A percentile compares a stretch with the other conserved stretches of the same genome.
Evolutionary conservation across 2,113 vertebrate species (phyloP).

Genomic region (Gracilinanus agilis): DNA sequence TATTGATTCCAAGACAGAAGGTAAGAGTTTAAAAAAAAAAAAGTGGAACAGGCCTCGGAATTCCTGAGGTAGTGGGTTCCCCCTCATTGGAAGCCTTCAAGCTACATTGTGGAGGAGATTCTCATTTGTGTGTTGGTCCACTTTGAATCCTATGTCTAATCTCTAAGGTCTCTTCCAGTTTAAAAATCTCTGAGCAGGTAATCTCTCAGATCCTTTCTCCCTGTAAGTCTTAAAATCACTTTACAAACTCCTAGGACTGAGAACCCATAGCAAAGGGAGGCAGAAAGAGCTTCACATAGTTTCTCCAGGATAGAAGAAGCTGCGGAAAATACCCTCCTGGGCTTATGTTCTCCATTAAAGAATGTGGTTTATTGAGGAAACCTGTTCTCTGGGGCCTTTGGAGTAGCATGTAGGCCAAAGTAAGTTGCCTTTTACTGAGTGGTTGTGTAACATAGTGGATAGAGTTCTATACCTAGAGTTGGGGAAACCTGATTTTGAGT

Average conservation of each 20-base stretch:
- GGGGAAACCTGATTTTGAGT: no score
- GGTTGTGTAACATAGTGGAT: no score
- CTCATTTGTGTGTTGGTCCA: background rate
- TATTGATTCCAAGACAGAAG: no score
- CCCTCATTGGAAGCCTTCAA: background rate
- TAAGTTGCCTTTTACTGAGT: no score
- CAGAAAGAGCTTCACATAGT: background rate
- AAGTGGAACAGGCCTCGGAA: background rate
- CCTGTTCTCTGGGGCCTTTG: no score
- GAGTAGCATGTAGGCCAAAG: no score
- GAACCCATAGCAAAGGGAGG: background rate
- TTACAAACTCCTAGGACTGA: background rate
- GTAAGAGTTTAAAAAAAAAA: no score
- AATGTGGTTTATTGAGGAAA: no score
- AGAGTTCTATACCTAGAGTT: no score
- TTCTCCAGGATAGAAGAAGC: background rate
- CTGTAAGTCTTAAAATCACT: background rate
- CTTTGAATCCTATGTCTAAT: background rate
- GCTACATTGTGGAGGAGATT: background rate
- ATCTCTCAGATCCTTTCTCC: no score
- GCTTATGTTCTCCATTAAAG: background rate
- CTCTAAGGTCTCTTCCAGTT: background rate
- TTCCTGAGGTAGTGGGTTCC: no score
- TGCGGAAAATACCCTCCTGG: background rate
- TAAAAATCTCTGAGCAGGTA: no score